Evolutionary conservation across 1,140 invertebrate species (phyloP), one percentile per base, ranked within the genome.

Genomic region (Varroa destructor): DNA sequence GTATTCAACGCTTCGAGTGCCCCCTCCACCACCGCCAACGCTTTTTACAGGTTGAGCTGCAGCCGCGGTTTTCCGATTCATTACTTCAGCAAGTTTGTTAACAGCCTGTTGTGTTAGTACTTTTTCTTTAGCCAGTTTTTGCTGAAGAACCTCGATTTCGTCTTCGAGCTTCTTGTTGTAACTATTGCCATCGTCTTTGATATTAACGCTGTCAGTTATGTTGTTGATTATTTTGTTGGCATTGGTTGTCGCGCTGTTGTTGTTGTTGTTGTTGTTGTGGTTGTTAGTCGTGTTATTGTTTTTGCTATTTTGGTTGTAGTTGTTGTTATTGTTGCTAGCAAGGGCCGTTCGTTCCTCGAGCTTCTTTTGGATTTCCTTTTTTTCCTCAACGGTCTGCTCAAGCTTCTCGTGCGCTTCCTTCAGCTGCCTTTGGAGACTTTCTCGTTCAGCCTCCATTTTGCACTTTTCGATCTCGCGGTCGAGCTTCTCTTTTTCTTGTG

Each of bases 71-170:
- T 91, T 93, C 56, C 89, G 84, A 78, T 94, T 93, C 89, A 97
- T 92, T 40, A 98, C 90, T 81, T 98, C 93, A 4, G 93, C 90
- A 58, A 98, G 82, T 79, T 98, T 98, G 80, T 96, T 95, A 46
- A 98, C 91, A 64, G 94, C 94, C 80, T 94, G 88, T 76, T 88
- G 72, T 71, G 43, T 73, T 40, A 72, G 1, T n/a, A 71, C 71
- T 51, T 43, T 40, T 56, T 14, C 64, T 75, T 82, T 77, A 37
- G 76, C 70, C 12, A 77, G 36, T 43, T 74, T 75, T 37, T 56
- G 55, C 42, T 71, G 42, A 2, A 71, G 51, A 5, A 71, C 37
- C 36, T 56, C 71, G 36, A 71, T 71, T 55, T 71, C 37, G 54
- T 42, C 40, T 43, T 79, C 75, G 95, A 77, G 88, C 87, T 81